These are phyloP conservation scores for Cirrhinus molitorella DNA, from an alignment of 2,797 vertebrate genomes.

Conservation along the genomic window DNA sequence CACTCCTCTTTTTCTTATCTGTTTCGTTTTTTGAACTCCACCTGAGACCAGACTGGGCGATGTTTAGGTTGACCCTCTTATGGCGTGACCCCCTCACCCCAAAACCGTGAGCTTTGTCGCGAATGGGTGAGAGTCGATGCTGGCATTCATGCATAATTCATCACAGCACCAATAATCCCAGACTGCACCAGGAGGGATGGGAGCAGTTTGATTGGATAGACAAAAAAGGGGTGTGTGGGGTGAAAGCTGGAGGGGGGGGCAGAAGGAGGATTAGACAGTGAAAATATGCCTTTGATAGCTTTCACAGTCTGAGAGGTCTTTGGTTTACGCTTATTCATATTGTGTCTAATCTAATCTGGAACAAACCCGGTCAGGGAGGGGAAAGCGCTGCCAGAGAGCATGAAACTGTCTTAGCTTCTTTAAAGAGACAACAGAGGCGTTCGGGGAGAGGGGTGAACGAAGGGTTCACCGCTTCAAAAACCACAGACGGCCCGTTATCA, in stretches of 20 bases:
- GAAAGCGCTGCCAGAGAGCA: constrained; percentile 57
- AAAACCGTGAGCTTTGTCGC: constrained; percentile 10
- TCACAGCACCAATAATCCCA: constrained; percentile 84
- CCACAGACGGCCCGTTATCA: not conserved
- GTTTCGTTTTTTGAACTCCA: constrained; percentile 23
- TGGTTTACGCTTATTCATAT: constrained; percentile 84
- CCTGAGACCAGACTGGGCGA: constrained; percentile 16
- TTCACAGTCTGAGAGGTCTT: constrained; percentile 82
- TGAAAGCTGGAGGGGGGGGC: constrained; percentile 62
- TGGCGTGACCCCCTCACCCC: constrained; percentile 27
- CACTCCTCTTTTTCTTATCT: constrained; percentile 26
- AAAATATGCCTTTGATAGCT: constrained; percentile 86
- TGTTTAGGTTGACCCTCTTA: constrained; percentile 40
- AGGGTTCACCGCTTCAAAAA: not conserved
- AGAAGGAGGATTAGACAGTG: constrained; percentile 77
- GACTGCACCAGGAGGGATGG: constrained; percentile 63
- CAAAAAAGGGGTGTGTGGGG: constrained; percentile 78
- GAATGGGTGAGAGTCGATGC: constrained; percentile 36
- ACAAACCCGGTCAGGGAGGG: constrained; percentile 66
- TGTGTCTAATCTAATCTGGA: constrained; percentile 79
- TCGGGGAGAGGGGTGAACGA: constrained; percentile 50
- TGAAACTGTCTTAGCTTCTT: constrained; percentile 56
- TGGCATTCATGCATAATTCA: constrained; percentile 84
- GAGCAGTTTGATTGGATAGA: constrained; percentile 77
- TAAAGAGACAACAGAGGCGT: constrained; percentile 67